Evolutionary conservation across 2,113 vertebrate species (phyloP).

Genomic region (Sinocyclocheilus anshuiensis): DNA sequence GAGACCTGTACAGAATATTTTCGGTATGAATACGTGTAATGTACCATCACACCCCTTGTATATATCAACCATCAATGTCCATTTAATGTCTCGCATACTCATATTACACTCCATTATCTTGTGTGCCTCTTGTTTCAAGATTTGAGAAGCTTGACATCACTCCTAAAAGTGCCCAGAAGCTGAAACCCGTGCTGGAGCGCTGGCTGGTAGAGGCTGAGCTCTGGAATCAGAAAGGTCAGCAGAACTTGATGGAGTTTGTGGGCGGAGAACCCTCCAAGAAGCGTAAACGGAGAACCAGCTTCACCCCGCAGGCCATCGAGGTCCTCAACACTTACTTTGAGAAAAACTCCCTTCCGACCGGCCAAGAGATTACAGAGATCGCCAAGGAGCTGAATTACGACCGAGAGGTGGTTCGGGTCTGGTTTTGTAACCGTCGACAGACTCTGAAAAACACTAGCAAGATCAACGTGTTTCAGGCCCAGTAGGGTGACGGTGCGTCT

Average conservation of each 20-base stretch:
- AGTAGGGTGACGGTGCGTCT: constrained; percentile 63
- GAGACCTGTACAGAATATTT: no score
- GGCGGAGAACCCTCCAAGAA: constrained; percentile 96
- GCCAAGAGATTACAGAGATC: constrained; percentile 96
- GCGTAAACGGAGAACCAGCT: constrained; percentile 92
- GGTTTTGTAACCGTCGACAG: constrained; percentile 98
- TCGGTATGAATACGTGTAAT: no score
- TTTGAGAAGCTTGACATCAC: constrained; percentile 98
- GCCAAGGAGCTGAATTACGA: constrained; percentile 97
- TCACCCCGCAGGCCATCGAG: constrained; percentile 95
- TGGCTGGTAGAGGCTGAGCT: constrained; percentile 95
- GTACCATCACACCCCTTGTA: no score
- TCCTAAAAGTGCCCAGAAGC: constrained; percentile 96
- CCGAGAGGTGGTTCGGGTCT: constrained; percentile 92
- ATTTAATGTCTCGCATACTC: background rate
- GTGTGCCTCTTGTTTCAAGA: constrained; percentile 65
- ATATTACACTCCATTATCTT: background rate
- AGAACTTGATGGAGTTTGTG: constrained; percentile 97
- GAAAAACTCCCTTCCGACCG: constrained; percentile 92
- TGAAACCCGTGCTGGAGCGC: constrained; percentile 94
- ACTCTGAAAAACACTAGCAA: constrained; percentile 98
- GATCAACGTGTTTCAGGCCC: constrained; percentile 91
- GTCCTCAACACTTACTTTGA: constrained; percentile 95
- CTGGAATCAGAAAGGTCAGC: constrained; percentile 94
- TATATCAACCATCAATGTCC: background rate